Conservation (phyloP, 1,140 invertebrate species). For the Teleopsis dalmanni region DNA sequence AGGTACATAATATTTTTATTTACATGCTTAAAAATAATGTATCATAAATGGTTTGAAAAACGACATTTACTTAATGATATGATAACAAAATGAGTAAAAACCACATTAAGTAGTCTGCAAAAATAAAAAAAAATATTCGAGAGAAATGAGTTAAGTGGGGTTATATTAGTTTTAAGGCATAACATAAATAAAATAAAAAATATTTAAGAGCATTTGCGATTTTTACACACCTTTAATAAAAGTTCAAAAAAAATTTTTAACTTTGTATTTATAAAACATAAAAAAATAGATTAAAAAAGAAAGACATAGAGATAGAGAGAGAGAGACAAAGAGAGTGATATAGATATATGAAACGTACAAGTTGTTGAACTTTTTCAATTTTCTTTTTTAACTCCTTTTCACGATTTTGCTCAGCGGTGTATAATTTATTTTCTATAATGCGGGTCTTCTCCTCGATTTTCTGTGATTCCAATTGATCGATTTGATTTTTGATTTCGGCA, state of each 20-base stretch:
- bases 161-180: too few species aligned
- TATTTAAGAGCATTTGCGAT: too few species aligned
- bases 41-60: too few species aligned
- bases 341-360: slow-evolving; percentile 50
- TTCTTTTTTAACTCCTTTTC: slow-evolving; percentile 73
- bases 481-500: slow-evolving; percentile 59
- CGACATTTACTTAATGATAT: too few species aligned
- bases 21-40: too few species aligned
- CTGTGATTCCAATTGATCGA: slow-evolving; percentile 51
- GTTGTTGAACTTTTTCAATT: slow-evolving; percentile 69
- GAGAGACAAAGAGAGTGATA: slow-evolving; percentile 9
- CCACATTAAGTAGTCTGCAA: too few species aligned
- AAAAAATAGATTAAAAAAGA: background rate
- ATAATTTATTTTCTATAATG: slow-evolving; percentile 66
- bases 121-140: too few species aligned
- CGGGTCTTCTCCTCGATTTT: slow-evolving; percentile 59
- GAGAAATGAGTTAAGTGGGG: too few species aligned
- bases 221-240: background rate
- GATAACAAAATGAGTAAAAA: too few species aligned
- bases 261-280: background rate
- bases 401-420: slow-evolving; percentile 65
- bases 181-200: too few species aligned
- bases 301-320: background rate
- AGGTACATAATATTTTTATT: too few species aligned
- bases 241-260: background rate